Percentiles rank a stretch among this genome's conserved stretches.
phyloP scores from a whole-genome alignment of 2,113 vertebrate genomes.

The Mystacornis crossleyi region DNA sequence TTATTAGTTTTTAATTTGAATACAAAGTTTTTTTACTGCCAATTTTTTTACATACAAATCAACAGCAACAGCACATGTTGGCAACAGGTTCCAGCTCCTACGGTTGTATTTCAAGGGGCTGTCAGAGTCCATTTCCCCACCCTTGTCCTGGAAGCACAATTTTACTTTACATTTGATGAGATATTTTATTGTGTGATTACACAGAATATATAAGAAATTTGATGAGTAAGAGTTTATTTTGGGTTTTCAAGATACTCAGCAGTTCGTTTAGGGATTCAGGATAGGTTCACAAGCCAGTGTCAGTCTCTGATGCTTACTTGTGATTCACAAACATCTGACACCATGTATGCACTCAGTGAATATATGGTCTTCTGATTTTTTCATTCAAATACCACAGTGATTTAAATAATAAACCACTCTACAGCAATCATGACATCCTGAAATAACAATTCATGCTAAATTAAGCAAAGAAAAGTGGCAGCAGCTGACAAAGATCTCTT shows the following conservation, averaged over 20 bases:
- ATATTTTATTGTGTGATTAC: not conserved
- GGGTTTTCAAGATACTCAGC: not conserved
- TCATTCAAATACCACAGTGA: slow-evolving; percentile 9
- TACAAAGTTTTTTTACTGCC: not conserved
- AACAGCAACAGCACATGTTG: not conserved
- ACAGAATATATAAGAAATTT: not conserved
- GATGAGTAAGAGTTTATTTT: not conserved
- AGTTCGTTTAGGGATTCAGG: not conserved
- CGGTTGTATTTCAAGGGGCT: not conserved
- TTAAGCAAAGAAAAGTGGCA: slow-evolving; percentile 48
- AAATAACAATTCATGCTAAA: slow-evolving; percentile 61
- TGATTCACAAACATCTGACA: slow-evolving; percentile 32
- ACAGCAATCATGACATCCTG: slow-evolving; percentile 57
- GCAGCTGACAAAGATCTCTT: slow-evolving; percentile 61
- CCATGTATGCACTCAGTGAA: not conserved
- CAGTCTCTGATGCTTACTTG: not conserved
- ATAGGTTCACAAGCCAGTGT: not conserved
- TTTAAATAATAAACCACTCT: slow-evolving; percentile 56
- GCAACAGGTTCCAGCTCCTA: not conserved
- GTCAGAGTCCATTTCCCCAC: not conserved
- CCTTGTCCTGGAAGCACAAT: not conserved
- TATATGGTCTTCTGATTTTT: slow-evolving; percentile 13
- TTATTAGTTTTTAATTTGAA: not conserved
- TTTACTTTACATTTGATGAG: not conserved
- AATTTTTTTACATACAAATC: not conserved